Conservation (phyloP, 2,888 invertebrate species). For the Ceriagrion tenellum region DNA sequence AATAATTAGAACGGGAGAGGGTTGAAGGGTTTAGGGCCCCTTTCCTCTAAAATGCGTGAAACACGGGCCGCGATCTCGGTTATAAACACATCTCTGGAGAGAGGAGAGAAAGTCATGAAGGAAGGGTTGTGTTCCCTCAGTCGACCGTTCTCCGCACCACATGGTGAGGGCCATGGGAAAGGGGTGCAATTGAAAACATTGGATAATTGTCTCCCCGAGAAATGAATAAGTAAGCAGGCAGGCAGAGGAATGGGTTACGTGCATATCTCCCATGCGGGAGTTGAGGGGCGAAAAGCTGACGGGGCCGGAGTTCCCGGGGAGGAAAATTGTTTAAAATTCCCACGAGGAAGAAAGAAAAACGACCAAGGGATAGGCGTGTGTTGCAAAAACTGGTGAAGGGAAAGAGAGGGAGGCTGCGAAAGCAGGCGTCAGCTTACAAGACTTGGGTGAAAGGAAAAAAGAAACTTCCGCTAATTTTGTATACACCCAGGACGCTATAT, state of each 20-base stretch:
- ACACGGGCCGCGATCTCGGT: neutral
- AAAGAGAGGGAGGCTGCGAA: neutral
- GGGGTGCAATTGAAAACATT: neutral
- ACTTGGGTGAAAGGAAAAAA: neutral
- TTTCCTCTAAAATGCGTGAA: neutral
- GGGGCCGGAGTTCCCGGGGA: neutral
- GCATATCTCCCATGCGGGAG: neutral
- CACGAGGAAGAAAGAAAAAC: constrained; percentile 19
- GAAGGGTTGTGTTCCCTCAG: neutral
- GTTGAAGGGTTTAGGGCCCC: neutral
- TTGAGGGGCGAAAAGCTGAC: neutral
- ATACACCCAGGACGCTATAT: constrained; percentile 7
- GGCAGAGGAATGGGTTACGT: neutral
- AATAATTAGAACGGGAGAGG: neutral
- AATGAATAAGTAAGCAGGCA: constrained; percentile 38
- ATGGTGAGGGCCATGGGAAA: too few species aligned
- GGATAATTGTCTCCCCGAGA: constrained; percentile 34
- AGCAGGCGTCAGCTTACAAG: constrained; percentile 15
- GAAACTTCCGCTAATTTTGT: constrained; percentile 34
- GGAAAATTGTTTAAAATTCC: constrained; percentile 54
- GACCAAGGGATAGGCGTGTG: neutral
- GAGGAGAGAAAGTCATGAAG: neutral
- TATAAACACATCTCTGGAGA: constrained; percentile 17
- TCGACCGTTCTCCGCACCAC: neutral
- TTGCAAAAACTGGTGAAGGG: neutral